These are phyloP conservation scores for Puma concolor DNA, from an alignment of 2,113 vertebrate genomes.

Conservation along the genomic window DNA sequence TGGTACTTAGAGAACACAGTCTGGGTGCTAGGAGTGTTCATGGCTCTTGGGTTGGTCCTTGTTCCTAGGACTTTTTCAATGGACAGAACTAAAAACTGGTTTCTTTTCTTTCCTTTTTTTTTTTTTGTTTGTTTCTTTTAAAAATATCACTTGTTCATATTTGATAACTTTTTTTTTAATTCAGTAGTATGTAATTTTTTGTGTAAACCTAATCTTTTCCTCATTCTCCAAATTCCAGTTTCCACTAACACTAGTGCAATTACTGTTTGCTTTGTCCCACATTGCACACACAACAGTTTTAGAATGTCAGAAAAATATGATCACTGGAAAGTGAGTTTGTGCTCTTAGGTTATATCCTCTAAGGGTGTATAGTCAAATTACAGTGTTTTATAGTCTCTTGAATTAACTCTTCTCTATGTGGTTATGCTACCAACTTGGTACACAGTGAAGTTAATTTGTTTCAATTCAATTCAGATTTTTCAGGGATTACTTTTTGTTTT, in stretches of 20 bases:
- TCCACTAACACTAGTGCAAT: not conserved
- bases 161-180: not conserved
- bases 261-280: not conserved
- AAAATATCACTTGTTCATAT: not conserved
- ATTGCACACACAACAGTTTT: not conserved
- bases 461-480: slow-evolving; percentile 19
- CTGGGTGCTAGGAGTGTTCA: not conserved
- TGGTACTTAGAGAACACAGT: not conserved
- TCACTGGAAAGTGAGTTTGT: not conserved
- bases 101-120: not conserved
- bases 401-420: not conserved
- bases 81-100: not conserved
- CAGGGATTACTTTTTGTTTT: slow-evolving; percentile 31
- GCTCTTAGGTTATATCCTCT: not conserved
- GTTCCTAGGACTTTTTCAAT: slow-evolving; percentile 22
- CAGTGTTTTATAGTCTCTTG: not conserved
- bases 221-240: not conserved
- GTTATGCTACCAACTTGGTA: not conserved
- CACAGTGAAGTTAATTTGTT: slow-evolving; percentile 24
- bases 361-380: not conserved
- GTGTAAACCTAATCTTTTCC: not conserved
- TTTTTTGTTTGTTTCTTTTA: not conserved
- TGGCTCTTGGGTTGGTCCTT: not conserved
- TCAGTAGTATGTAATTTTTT: not conserved
- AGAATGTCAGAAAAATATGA: not conserved